Evolutionary conservation across 2,888 invertebrate species (phyloP).

Genomic region (Merodon equestris): DNA sequence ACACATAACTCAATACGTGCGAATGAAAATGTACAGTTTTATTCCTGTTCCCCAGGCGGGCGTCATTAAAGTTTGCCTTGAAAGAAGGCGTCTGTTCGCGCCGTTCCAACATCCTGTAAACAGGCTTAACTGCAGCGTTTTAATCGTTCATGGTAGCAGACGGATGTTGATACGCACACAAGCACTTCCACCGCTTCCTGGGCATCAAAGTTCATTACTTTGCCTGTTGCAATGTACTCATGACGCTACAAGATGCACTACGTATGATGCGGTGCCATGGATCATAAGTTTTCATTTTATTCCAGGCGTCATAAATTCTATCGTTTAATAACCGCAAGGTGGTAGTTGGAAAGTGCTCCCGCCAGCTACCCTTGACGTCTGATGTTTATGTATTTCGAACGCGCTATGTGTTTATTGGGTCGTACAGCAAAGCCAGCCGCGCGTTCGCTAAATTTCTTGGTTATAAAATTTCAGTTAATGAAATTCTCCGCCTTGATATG

Average conservation of each 20-base stretch:
- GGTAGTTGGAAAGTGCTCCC: background rate
- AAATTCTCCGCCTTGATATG: conserved; percentile 34
- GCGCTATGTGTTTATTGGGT: conserved; percentile 2
- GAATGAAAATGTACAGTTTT: conserved; percentile 58
- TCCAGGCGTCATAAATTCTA: conserved; percentile 52
- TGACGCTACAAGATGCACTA: conserved; percentile 1
- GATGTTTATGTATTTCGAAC: background rate
- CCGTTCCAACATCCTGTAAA: background rate
- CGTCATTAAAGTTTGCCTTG: conserved; percentile 8
- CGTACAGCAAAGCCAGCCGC: background rate
- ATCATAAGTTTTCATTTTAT: conserved; percentile 51
- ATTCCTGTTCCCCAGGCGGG: conserved; percentile 25
- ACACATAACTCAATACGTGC: conserved; percentile 26
- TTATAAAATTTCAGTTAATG: conserved; percentile 48
- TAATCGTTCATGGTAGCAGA: conserved; percentile 49
- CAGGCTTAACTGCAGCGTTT: conserved; percentile 22
- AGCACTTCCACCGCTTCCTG: background rate
- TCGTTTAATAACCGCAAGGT: conserved; percentile 55
- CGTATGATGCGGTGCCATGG: conserved; percentile 22
- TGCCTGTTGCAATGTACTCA: conserved; percentile 15
- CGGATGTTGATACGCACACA: background rate
- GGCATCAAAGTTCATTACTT: conserved; percentile 25
- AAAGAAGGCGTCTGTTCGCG: background rate
- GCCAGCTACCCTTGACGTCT: background rate
- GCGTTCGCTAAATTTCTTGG: conserved; percentile 18